Conservation (phyloP, 1,140 invertebrate genomes). For the Odontomachus brunneus region DNA sequence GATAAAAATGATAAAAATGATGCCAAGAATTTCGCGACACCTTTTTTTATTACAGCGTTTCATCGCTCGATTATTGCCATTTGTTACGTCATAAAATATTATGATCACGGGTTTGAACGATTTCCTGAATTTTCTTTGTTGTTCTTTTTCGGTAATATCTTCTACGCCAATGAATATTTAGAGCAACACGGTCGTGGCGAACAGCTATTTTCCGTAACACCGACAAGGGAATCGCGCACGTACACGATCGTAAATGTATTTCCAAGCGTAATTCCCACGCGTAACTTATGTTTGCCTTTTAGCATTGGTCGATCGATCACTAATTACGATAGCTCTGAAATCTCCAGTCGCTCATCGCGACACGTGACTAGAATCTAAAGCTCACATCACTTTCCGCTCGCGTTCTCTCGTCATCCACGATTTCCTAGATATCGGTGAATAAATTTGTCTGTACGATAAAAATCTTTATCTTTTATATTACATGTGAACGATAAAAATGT, state of each 20-base stretch:
- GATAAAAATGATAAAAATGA: background rate
- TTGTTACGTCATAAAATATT: constrained; percentile 6
- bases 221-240: no score
- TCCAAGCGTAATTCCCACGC: no score
- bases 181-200: no score
- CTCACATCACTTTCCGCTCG: background rate
- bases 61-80: background rate
- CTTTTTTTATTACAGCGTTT: background rate
- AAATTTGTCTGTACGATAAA: background rate
- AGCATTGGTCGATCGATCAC: background rate
- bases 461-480: background rate
- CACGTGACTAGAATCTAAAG: background rate
- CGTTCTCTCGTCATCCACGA: background rate
- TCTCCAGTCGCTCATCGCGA: background rate
- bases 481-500: background rate
- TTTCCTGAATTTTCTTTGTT: background rate
- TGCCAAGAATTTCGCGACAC: background rate
- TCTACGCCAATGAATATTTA: no score
- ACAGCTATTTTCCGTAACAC: no score
- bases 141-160: background rate
- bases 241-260: no score
- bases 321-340: background rate
- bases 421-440: no score
- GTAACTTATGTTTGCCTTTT: background rate
- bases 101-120: background rate